Conservation (phyloP, 2,888 invertebrate species). For the Folsomia candida region DNA sequence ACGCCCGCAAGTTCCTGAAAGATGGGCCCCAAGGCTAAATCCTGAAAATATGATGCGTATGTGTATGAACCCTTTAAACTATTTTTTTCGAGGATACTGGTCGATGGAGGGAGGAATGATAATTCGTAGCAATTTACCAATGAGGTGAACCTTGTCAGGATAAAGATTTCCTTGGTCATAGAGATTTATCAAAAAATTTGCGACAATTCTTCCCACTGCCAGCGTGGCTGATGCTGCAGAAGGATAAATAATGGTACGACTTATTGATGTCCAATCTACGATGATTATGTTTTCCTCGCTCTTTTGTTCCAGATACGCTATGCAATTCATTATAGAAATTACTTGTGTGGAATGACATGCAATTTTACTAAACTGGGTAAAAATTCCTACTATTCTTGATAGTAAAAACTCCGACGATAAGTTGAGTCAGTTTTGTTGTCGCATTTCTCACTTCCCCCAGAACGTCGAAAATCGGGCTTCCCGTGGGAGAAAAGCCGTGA, state of each 20-base stretch:
- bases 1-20: conserved; percentile 27
- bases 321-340: no score
- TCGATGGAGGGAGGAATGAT: no score
- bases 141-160: not conserved
- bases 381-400: not conserved
- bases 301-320: no score
- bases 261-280: not conserved
- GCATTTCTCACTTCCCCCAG: not conserved
- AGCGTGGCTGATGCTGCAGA: not conserved
- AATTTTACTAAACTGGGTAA: not conserved
- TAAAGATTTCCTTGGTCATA: not conserved
- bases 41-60: no score
- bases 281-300: not conserved
- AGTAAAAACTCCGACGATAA: not conserved
- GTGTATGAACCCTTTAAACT: no score
- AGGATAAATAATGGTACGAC: not conserved
- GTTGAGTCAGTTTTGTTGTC: not conserved
- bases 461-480: not conserved
- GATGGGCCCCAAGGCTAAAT: conserved; percentile 31
- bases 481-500: not conserved
- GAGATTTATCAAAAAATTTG: not conserved
- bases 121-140: not conserved
- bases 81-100: no score
- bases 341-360: no score
- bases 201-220: not conserved